phyloP scores from a whole-genome alignment of 2,797 vertebrate species.

The Lepilemur septentrionalis region DNA sequence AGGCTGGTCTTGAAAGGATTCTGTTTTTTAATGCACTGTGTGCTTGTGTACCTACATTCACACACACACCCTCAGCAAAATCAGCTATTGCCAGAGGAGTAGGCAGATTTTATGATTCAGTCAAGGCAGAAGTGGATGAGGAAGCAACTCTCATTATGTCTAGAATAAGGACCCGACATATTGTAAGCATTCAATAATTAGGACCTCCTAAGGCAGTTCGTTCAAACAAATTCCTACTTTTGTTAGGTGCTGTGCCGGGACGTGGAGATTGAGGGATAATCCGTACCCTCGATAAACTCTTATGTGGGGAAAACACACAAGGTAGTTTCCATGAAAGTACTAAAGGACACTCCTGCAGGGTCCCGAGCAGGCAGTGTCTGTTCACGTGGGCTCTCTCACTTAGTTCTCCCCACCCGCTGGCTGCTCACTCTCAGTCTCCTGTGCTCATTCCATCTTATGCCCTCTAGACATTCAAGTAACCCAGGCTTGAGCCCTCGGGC shows the following conservation, averaged over 20 bases:
- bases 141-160: too few relatives aligned
- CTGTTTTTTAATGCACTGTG: neutral
- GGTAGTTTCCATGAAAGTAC: rapidly evolving
- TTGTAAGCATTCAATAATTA: neutral
- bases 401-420: neutral
- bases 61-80: neutral
- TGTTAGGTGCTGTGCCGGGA: neutral
- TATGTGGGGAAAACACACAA: neutral
- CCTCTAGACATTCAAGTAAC: neutral
- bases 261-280: neutral
- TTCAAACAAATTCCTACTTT: neutral
- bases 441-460: neutral
- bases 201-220: neutral
- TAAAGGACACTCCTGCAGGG: rapidly evolving
- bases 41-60: neutral
- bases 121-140: neutral
- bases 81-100: neutral
- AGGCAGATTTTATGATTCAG: too few relatives aligned
- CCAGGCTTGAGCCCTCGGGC: neutral
- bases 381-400: rapidly evolving
- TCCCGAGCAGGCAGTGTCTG: rapidly evolving
- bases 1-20: too few relatives aligned
- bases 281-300: neutral
- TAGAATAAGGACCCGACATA: neutral
- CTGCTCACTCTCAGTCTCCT: neutral